Conservation (phyloP, 1,140 invertebrate species). For the Drosophila pandora region DNA sequence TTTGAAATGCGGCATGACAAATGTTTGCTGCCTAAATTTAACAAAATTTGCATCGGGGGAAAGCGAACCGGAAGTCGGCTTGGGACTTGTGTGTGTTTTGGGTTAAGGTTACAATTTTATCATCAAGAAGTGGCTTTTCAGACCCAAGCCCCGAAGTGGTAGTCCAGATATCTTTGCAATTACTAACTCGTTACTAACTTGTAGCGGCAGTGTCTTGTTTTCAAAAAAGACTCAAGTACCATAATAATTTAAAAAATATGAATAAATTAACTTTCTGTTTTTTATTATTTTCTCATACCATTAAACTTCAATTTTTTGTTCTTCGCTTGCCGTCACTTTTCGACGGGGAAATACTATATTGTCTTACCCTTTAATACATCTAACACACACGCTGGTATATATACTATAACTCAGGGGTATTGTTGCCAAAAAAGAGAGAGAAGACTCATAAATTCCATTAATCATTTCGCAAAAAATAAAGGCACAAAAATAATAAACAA, state of each 20-base stretch:
- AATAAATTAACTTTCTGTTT: not conserved
- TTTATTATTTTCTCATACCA: not conserved
- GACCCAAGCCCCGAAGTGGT: too few relatives aligned
- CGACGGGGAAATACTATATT: conserved; percentile 46
- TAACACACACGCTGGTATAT: conserved; percentile 22
- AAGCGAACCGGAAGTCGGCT: conserved; percentile 1
- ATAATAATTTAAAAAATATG: not conserved
- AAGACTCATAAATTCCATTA: conserved; percentile 58
- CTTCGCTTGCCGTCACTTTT: conserved; percentile 4
- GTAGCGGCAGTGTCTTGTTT: too few relatives aligned
- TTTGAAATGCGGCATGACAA: conserved; percentile 42
- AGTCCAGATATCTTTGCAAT: too few relatives aligned
- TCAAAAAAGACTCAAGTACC: too few relatives aligned
- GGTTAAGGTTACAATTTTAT: not conserved
- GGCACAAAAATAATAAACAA: conserved; percentile 45
- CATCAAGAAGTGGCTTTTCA: too few relatives aligned
- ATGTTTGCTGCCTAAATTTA: conserved; percentile 30
- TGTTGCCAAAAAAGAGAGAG: conserved; percentile 27
- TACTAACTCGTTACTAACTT: too few relatives aligned
- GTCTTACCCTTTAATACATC: conserved; percentile 23
- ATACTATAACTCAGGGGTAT: conserved; percentile 12
- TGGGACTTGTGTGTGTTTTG: not conserved
- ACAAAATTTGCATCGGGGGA: conserved; percentile 22
- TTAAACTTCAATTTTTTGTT: conserved; percentile 10
- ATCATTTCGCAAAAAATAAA: conserved; percentile 63